A percentile compares a stretch with the other conserved stretches of the same genome.
phyloP scores from a whole-genome alignment of 2,113 vertebrate species.

The Cyrtonyx montezumae region DNA sequence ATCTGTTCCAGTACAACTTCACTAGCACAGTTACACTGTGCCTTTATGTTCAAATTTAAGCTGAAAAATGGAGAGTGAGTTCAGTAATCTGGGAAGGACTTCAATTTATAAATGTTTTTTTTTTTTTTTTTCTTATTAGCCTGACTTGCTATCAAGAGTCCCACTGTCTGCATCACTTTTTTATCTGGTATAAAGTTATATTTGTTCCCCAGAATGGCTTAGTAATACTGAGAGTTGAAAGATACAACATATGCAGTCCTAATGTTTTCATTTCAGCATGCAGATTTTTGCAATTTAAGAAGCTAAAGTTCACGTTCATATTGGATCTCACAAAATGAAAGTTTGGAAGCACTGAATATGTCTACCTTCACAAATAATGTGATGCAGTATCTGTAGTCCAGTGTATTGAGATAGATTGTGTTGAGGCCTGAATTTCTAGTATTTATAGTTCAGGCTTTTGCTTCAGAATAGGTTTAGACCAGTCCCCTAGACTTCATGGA shows the following conservation, averaged over 20 bases:
- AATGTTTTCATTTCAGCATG: conserved; percentile 13
- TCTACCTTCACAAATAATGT: neutral
- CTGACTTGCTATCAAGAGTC: neutral
- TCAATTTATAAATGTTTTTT: neutral
- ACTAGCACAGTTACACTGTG: neutral
- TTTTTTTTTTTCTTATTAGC: conserved; percentile 5
- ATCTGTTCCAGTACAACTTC: conserved; percentile 24
- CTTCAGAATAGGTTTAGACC: neutral
- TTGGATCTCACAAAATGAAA: conserved; percentile 20
- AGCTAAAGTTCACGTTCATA: neutral
- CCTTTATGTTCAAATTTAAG: conserved; percentile 35
- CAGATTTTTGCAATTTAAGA: conserved; percentile 33
- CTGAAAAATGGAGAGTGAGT: conserved; percentile 27
- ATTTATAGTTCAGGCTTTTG: neutral
- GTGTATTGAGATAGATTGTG: neutral
- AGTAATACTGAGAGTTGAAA: neutral
- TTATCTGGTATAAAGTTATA: neutral
- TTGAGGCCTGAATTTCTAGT: neutral
- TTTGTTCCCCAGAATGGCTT: neutral
- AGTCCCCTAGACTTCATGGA: neutral
- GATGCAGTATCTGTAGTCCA: neutral
- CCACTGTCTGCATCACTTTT: neutral
- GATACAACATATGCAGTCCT: neutral
- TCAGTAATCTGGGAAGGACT: conserved; percentile 11
- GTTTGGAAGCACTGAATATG: conserved; percentile 6